Percentiles rank a stretch among this genome's conserved stretches.
These are phyloP conservation scores for Pollachius pollachius DNA, from an alignment of 2,113 vertebrate genomes.

Conservation along the genomic window DNA sequence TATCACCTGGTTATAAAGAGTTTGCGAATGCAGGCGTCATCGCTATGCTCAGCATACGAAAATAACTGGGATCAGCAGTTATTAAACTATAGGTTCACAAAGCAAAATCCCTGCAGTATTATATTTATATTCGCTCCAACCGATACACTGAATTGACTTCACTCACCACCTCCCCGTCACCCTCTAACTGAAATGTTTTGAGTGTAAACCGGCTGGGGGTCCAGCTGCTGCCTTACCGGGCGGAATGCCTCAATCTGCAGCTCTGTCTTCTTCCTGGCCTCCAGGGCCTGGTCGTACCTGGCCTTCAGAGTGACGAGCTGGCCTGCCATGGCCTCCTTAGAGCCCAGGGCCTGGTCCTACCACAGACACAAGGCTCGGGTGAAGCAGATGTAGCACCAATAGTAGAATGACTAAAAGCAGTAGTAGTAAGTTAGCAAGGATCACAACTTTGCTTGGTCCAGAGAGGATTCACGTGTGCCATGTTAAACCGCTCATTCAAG, in stretches of 20 bases:
- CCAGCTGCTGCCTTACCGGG: slow-evolving; percentile 53
- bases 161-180: neutral
- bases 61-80: no score
- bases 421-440: neutral
- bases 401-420: no score
- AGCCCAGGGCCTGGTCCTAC: slow-evolving; percentile 68
- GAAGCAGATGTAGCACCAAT: no score
- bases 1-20: no score
- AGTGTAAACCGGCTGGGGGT: neutral
- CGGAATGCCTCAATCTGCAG: slow-evolving; percentile 70
- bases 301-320: slow-evolving; percentile 67
- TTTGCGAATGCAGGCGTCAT: no score
- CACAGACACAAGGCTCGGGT: neutral
- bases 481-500: neutral
- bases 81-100: no score
- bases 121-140: no score
- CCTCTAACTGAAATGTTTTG: neutral
- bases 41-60: no score
- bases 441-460: neutral
- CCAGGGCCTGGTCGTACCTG: slow-evolving; percentile 67
- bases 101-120: no score
- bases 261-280: slow-evolving; percentile 70
- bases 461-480: neutral
- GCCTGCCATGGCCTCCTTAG: slow-evolving; percentile 59
- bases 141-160: no score